phyloP scores from a whole-genome alignment of 2,797 vertebrate genomes.

The Poecilia velifera region DNA sequence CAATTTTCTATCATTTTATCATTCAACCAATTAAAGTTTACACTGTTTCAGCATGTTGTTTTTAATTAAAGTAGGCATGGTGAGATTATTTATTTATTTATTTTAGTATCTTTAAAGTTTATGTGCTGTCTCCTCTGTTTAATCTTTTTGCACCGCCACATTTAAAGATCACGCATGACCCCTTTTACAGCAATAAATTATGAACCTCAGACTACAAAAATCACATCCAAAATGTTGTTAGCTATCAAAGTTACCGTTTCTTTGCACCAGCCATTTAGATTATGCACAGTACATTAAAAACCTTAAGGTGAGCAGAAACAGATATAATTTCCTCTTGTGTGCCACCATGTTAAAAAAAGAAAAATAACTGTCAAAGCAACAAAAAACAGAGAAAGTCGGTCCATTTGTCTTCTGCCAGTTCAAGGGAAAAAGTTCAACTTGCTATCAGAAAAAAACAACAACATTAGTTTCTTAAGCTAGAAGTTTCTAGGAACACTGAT shows the following conservation, averaged over 20 bases:
- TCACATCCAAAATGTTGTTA: background rate
- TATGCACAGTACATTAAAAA: background rate
- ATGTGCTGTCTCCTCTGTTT: background rate
- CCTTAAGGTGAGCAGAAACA: background rate
- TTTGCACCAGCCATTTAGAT: background rate
- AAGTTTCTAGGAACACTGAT: slow-evolving; percentile 1
- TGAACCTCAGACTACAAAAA: background rate
- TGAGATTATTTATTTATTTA: background rate
- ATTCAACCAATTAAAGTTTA: background rate
- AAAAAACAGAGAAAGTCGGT: slow-evolving; percentile 40
- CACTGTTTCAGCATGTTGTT: background rate
- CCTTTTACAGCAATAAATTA: background rate
- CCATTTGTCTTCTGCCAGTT: slow-evolving; percentile 19
- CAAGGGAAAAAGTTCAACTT: background rate
- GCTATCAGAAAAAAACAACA: background rate
- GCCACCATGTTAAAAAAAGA: slow-evolving; percentile 9
- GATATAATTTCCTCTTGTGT: background rate
- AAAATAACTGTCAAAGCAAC: slow-evolving; percentile 55
- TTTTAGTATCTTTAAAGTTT: background rate
- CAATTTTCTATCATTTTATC: background rate
- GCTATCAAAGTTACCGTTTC: background rate
- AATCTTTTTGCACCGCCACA: background rate
- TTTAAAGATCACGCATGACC: background rate
- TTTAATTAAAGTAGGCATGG: background rate
- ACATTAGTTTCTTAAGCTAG: slow-evolving; percentile 8